Percentiles rank a stretch among this genome's conserved stretches.
phyloP scores from a whole-genome alignment of 2,113 vertebrate species.

The Hydrolagus affinis region DNA sequence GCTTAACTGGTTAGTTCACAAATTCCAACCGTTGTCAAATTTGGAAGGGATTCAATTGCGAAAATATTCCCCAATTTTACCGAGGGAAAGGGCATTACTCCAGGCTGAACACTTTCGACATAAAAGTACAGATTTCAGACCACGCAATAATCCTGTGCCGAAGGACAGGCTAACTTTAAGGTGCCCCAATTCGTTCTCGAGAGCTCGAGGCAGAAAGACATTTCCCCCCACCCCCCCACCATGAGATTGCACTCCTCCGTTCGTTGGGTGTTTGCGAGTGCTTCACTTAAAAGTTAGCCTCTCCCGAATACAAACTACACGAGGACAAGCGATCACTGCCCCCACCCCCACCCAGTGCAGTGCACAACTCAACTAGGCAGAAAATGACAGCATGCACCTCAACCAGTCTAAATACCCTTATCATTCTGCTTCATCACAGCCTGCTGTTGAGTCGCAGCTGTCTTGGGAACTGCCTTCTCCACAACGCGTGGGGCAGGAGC shows the following conservation, averaged over 20 bases:
- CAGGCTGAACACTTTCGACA: not conserved
- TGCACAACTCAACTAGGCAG: slow-evolving; percentile 24
- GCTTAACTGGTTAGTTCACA: too few species aligned
- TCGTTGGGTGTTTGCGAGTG: not conserved
- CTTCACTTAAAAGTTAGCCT: slow-evolving; percentile 28
- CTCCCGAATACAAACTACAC: not conserved
- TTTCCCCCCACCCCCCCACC: too few species aligned
- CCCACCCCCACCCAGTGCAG: too few species aligned
- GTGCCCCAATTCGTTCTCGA: not conserved
- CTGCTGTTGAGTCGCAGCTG: slow-evolving; percentile 58
- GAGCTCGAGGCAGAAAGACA: not conserved
- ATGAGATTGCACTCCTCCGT: not conserved
- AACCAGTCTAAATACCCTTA: slow-evolving; percentile 74
- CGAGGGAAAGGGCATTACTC: not conserved
- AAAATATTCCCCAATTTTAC: too few species aligned
- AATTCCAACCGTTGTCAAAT: too few species aligned
- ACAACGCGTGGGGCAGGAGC: slow-evolving; percentile 40
- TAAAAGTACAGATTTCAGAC: slow-evolving; percentile 32
- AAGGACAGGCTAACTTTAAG: slow-evolving; percentile 27
- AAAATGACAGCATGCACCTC: slow-evolving; percentile 64
- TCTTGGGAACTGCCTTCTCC: slow-evolving; percentile 36
- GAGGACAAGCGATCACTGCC: slow-evolving; percentile 4
- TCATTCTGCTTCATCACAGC: slow-evolving; percentile 75
- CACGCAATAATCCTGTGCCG: not conserved
- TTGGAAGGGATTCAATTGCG: too few species aligned